Evolutionary conservation across 2,113 vertebrate genomes (phyloP), one percentile per base, ranked within the genome.

Genomic region (Formicarius rufipectus): DNA sequence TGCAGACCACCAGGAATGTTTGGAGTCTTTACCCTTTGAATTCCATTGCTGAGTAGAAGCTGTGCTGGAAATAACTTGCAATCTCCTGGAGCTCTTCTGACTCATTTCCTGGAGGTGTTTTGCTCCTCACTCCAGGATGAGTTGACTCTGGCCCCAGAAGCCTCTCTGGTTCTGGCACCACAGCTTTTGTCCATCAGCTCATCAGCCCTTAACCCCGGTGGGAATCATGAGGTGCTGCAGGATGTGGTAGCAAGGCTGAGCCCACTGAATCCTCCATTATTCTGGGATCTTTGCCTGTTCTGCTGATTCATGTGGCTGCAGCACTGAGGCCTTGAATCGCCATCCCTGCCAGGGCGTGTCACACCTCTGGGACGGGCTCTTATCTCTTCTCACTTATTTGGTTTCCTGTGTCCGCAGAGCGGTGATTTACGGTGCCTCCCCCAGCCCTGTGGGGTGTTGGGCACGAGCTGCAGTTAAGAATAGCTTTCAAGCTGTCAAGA

Each of bases 401-500:
- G 91, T 88, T 93, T 84, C 87, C 84, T 4, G 3, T 84, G 89
- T 94, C 93, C 87, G 50, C 68, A 12, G 6, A 39, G 76, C 2
- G 0, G 39, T 95, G 95, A 97, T 97, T 96, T 95, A 95, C 56
- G 6, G 45, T 10, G 84, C 86, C 89, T 94, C 75, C 89, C 71
- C 85, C n/a, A 15, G 78, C 87, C 44, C 20, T 13, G 22, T 6
- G 67, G 74, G 42, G 72, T 1, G 0, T 5, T 87, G 87, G 84
- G 75, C 90, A 93, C 7, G 4, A 90, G 93, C 78, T 93, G 1
- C 52, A 20, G 73, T 76, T 76, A 67, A 60, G 79, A 95, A 90
- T 3, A 77, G 83, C 78, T 95, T 50, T 90, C 89, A 85, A 69
- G 59, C 93, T 95, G 93, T 96, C 96, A 87, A 94, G 89, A 95